Base-by-base conservation (phyloP, 2,797 vertebrate species). In the Oreonectes daqikongensis region DNA sequence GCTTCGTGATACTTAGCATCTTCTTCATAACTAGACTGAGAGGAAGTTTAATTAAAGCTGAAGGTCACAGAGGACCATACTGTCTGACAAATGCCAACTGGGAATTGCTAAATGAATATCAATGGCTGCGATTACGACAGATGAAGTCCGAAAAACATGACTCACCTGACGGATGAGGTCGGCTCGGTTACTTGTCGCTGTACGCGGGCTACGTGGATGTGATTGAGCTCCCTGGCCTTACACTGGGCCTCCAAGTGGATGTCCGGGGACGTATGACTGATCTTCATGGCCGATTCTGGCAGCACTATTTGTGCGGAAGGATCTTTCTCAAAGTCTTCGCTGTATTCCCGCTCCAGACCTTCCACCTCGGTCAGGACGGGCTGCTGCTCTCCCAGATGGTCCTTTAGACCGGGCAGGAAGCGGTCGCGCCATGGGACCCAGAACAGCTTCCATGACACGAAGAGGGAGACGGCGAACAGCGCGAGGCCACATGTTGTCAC, bases 391-490 rank as follows among this genome's bases (percentile, higher is more conserved):
- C 93, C 94, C 73, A 96, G 94, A 64, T 91, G 87, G 80, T 95
- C 94, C 91, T 96, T 98, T 88, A 82, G 91, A 72, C 93, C 87
- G 71, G 94, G 92, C 72, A 96, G 85, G 77, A 95, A 94, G 64
- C 94, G 95, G 74, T 96, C 95, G 79, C 95, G 94, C 93, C 96
- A 96, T 0, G 97, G 97, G 83, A 97, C 92, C 97, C 97, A 99
- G 88, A 96, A 99, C 82, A 99, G 89, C 89, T 99, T 99, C 97
- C 97, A 99, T 86, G 96, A 98, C 24, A 99, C 97, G 26, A 99
- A 99, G 64, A 99, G 93, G 68, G 97, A 98, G 46, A 99, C 97
- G 0, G 95, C 95, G 77, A 99, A 98, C 59, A 99, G 94, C 52
- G 97, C 97, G 55, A 99, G 93, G 79, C 97, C 97, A 82, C 97